Base-by-base conservation (phyloP, 2,797 vertebrate genomes). In the Rhadinocentrus ornatus region DNA sequence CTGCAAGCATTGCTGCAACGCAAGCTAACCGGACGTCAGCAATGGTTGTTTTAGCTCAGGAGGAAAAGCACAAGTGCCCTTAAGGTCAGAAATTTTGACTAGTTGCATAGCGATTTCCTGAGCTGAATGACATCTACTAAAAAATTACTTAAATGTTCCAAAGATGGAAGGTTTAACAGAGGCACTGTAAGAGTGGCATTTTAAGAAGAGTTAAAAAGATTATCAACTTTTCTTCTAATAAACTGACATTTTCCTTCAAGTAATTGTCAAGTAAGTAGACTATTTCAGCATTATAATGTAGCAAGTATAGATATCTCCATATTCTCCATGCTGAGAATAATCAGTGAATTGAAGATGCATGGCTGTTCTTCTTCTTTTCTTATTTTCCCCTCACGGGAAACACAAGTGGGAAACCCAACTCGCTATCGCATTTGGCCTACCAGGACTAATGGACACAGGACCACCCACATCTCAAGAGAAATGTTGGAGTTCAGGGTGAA, bases 391-490 rank as follows among this genome's bases (percentile, higher is more conserved):
- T 64, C 0, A 3, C 69, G 27, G 62, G 37, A 80, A 87, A 86
- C 66, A 53, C 0, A 26, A 83, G 71, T 44, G 64, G 66, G 74
- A 86, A 86, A 83, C 52, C 31, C 71, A 69, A 78, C 58, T 70
- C 75, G 11, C 20, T 2, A 2, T 64, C 77, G 81, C 71, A 79
- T 88, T 77, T 82, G 73, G 60, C 77, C 86, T 81, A 88, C 80
- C 87, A 85, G 77, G 37, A 12, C 71, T 69, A 60, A 75, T 58
- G 77, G 77, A 76, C 75, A 69, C 13, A 26, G 27, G 85, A 90
- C 88, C 90, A 89, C 84, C 86, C 87, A 87, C 74, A 48, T 70
- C 57, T 61, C 44, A 13, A 1, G 27, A 52, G 46, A 58, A 69
- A 37, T 37, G 29, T 62, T 15, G 3, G 32, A 81, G 73, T 69